Conservation (phyloP, 2,797 vertebrate species). For the Phoebastria nigripes region DNA sequence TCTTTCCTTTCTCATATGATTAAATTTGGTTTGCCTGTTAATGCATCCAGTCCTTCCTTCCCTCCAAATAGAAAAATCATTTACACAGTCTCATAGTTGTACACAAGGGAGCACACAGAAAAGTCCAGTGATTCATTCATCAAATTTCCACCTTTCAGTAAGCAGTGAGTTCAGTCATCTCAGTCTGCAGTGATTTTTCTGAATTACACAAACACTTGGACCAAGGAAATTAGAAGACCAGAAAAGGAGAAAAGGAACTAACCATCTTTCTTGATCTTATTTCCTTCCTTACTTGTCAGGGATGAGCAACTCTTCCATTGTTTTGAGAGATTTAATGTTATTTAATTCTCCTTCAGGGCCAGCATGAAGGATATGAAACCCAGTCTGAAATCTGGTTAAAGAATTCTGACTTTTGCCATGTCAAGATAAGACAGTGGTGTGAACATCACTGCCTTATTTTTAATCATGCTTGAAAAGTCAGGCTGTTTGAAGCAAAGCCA, state of each 20-base stretch:
- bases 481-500: neutral
- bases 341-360: neutral
- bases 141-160: neutral
- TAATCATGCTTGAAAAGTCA: constrained; percentile 30
- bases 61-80: neutral
- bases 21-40: neutral
- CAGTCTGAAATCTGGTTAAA: neutral
- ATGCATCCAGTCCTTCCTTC: neutral
- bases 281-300: neutral
- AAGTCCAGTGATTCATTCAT: constrained; percentile 1
- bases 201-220: neutral
- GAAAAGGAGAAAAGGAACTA: neutral
- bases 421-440: neutral
- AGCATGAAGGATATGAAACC: neutral
- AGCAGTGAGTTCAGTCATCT: neutral
- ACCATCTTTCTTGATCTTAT: neutral
- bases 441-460: constrained; percentile 26
- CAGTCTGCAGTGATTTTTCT: neutral
- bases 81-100: neutral
- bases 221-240: neutral
- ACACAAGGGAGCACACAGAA: neutral
- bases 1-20: neutral
- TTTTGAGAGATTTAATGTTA: neutral
- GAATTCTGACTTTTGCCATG: constrained; percentile 5
- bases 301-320: neutral